Base-by-base conservation (phyloP, 1,140 invertebrate species). In the Stenopsyche tienmushanensis region DNA sequence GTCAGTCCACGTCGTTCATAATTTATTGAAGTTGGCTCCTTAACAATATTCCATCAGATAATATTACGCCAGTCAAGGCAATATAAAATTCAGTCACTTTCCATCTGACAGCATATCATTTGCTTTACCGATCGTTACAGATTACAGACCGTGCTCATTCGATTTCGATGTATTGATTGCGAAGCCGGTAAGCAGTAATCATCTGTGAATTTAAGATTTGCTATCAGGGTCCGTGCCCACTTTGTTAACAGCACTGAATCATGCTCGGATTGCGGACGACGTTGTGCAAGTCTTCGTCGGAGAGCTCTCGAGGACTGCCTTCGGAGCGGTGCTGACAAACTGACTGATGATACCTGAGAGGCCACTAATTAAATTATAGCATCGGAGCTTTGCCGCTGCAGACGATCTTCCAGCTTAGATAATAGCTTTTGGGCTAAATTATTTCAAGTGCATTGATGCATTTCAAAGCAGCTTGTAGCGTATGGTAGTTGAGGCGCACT, bases 101-200 rank as follows among this genome's bases (percentile, higher is more conserved):
- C 60, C 25, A 63, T 49, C 47, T 29, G 26, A 63, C 60, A 41
- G 60, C 29, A 24, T 63, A 53, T 63, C 49, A 63, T 63, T 63
- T 63, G 47, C 24, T 42, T 20, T 39, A 18, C 23, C 60, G 47
- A 63, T 63, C 49, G 45, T 2, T 63, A 63, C 47, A 41, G 60
- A 63, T 63, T 63, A 53, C 45, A 21, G 45, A 39, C 13, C 25
- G 54, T 18, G 23, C 50, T 53, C 23, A 25, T 53, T 53, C 23
- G 20, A 53, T 53, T 53, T 53, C 50, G 47, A 49, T 49, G 47
- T 49, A 49, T 49, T 26, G 50, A 53, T 53, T 53, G 50, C 23
- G 3, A 49, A 23, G 47, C 50, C 18, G 50, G 50, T 53, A 29
- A 53, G 50, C 34, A 29, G 34, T 39, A 41, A 34, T 57, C 54